Percentiles rank a stretch among this genome's conserved stretches.
Evolutionary conservation across 2,113 vertebrate species (phyloP).

Genomic region (Erythrolamprus reginae): DNA sequence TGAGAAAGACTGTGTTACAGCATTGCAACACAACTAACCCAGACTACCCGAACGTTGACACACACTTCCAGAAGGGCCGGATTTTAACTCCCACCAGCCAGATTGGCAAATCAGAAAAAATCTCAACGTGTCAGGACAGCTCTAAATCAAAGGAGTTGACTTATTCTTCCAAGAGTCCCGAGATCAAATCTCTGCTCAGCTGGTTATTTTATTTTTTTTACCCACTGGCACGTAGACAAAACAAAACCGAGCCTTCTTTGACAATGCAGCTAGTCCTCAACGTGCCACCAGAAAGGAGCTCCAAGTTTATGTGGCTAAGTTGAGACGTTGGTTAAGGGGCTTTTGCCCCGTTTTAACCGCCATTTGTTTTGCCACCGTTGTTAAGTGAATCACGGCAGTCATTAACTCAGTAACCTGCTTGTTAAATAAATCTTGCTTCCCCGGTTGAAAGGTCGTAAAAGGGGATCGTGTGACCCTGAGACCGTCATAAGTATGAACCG

Average conservation of each 20-base stretch:
- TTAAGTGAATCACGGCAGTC: too few species aligned
- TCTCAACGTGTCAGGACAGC: not conserved
- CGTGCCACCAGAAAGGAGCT: not conserved
- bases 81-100: not conserved
- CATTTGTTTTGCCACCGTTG: too few species aligned
- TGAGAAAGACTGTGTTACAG: not conserved
- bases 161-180: rapidly evolving
- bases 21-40: not conserved
- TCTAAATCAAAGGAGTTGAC: not conserved
- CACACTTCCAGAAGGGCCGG: not conserved
- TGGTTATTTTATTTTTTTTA: not conserved
- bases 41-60: not conserved
- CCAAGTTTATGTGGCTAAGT: not conserved
- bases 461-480: too few species aligned
- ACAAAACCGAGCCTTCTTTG: not conserved
- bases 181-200: not conserved
- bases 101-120: not conserved
- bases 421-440: too few species aligned
- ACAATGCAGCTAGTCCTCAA: not conserved
- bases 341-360: too few species aligned
- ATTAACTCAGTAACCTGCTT: too few species aligned
- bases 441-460: too few species aligned
- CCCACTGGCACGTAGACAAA: not conserved
- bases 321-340: too few species aligned
- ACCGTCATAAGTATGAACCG: not conserved